These are phyloP conservation scores for Pristionchus maxplancki DNA, from an alignment of 2,888 invertebrate genomes.

Conservation along the genomic window DNA sequence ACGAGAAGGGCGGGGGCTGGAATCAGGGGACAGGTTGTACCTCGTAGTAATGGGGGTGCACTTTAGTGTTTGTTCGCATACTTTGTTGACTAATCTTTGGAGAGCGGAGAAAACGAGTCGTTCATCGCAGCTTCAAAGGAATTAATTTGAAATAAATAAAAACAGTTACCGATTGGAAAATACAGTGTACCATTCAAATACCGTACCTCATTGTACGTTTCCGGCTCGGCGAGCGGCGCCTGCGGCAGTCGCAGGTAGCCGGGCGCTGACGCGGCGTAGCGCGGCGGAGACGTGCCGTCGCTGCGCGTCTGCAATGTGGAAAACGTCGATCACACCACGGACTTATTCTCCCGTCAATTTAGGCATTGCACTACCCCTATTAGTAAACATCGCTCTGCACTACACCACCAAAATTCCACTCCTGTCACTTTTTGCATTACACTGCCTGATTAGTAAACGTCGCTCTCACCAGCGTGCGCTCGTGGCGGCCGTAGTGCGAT, in stretches of 20 bases:
- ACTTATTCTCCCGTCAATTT: neutral
- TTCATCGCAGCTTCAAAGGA: neutral
- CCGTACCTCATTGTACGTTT: conserved; percentile 61
- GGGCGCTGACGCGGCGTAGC: conserved; percentile 73
- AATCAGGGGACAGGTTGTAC: neutral
- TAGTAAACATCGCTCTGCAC: neutral
- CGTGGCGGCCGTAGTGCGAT: conserved; percentile 45
- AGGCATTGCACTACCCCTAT: neutral
- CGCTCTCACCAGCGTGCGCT: conserved; percentile 29
- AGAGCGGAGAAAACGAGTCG: neutral
- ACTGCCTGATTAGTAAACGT: neutral
- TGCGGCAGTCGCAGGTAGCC: conserved; percentile 77
- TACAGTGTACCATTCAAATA: neutral
- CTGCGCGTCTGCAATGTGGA: conserved; percentile 17
- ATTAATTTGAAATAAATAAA: neutral
- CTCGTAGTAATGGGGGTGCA: neutral
- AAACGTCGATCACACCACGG: conserved; percentile 19
- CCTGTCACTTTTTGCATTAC: neutral
- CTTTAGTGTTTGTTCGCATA: neutral
- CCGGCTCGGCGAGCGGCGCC: conserved; percentile 74
- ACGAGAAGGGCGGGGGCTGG: neutral
- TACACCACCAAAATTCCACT: neutral
- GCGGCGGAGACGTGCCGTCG: conserved; percentile 61
- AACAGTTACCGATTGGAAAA: no score
- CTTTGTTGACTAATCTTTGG: neutral